Base-by-base conservation (phyloP, 2,797 vertebrate genomes). In the Delichon dasypus region DNA sequence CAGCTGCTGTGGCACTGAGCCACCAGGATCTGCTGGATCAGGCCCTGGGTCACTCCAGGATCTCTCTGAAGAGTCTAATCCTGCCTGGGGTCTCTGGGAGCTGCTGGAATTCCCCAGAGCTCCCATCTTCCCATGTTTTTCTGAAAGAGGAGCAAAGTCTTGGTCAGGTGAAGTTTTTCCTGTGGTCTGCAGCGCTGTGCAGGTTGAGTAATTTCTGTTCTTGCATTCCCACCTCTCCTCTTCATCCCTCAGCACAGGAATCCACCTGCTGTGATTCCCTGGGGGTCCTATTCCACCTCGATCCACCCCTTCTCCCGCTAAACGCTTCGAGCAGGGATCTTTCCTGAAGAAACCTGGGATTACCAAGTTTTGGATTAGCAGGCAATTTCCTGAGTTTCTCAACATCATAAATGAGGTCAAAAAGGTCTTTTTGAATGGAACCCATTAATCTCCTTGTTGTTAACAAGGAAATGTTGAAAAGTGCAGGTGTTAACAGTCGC, bases 401-500 rank as follows among this genome's bases (percentile, higher is more conserved):
- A 89, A 96, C 96, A 97, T 97, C 97, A 96, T 94, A 97, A 96
- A 96, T 95, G 97, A 97, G 98, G 97, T 98, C 97, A 96, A 79
- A 94, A 95, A 96, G 98, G 98, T 96, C 97, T 71, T 87, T 88
- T 95, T 95, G 96, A 98, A 97, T 97, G 97, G 97, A 96, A 93
- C 95, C 97, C 97, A 98, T 98, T 97, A 98, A 98, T 98, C 98
- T 98, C 98, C 96, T 89, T 80, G 96, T 90, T 97, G 96, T 96
- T 82, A 96, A 97, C n/a, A 73, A 97, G 98, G 98, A 97, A 98
- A 96, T 30, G 75, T 88, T 97, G 98, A 97, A 97, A 97, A 98
- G 97, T 75, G 96, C 98, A 99, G 98, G 99, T 99, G 99, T 98
- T 98, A 98, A 98, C 97, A 98, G 98, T 97, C 94, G 77, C 93